phyloP scores from a whole-genome alignment of 2,888 invertebrate species.

The Drosophila fungiperda region DNA sequence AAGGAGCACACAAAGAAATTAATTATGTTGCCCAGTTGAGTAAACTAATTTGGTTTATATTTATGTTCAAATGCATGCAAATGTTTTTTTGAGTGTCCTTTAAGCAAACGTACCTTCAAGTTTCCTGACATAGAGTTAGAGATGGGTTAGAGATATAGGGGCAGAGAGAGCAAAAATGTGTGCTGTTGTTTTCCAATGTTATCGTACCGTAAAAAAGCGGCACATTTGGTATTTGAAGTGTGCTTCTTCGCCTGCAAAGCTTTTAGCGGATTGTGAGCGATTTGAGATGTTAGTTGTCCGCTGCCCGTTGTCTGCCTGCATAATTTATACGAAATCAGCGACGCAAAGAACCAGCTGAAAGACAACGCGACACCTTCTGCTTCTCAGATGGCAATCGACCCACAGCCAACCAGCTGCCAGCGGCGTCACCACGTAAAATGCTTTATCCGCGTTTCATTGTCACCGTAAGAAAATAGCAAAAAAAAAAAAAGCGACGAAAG shows the following conservation, averaged over 20 bases:
- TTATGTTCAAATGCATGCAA: slow-evolving; percentile 63
- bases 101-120: neutral
- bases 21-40: slow-evolving; percentile 52
- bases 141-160: neutral
- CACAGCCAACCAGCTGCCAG: slow-evolving; percentile 43
- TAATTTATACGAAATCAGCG: slow-evolving; percentile 80
- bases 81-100: slow-evolving; percentile 54
- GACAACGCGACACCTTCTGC: slow-evolving; percentile 4
- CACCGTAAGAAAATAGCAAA: slow-evolving; percentile 46
- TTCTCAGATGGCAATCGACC: neutral
- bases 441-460: slow-evolving; percentile 80
- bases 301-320: slow-evolving; percentile 59
- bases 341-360: slow-evolving; percentile 54
- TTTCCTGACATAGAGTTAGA: neutral
- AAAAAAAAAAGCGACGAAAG: slow-evolving; percentile 49
- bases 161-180: slow-evolving; percentile 43
- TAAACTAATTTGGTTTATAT: slow-evolving; percentile 63
- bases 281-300: slow-evolving; percentile 5
- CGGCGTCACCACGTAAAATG: slow-evolving; percentile 76
- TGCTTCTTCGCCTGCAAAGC: slow-evolving; percentile 40
- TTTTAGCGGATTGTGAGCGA: slow-evolving; percentile 38
- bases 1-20: slow-evolving; percentile 26
- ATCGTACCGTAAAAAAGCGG: slow-evolving; percentile 31
- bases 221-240: slow-evolving; percentile 68
- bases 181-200: slow-evolving; percentile 12